Conservation (phyloP, 2,797 vertebrate genomes). For the Typhlichthys subterraneus region DNA sequence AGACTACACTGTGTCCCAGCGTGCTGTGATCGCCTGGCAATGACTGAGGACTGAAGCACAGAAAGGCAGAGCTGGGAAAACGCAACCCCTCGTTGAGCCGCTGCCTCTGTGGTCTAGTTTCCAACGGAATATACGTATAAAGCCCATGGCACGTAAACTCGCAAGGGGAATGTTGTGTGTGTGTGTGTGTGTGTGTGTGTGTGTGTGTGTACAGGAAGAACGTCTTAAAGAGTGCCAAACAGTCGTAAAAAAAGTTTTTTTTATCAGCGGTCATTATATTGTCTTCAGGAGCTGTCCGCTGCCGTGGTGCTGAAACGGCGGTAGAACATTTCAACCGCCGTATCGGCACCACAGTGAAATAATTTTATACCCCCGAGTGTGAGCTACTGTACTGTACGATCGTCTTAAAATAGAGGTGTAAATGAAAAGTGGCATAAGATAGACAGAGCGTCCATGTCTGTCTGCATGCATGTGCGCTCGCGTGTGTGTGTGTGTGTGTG, state of each 20-base stretch:
- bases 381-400: not conserved
- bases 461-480: not conserved
- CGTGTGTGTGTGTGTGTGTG: not conserved
- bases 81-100: not conserved
- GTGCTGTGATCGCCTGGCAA: conserved; percentile 5
- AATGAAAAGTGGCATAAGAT: conserved; percentile 10
- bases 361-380: not conserved
- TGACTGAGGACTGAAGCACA: conserved; percentile 7
- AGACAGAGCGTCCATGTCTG: too few relatives aligned
- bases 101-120: not conserved
- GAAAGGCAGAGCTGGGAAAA: conserved; percentile 6
- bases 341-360: not conserved
- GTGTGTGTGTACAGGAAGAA: too few relatives aligned
- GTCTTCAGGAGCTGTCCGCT: conserved; percentile 15
- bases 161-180: too few relatives aligned
- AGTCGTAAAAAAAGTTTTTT: not conserved
- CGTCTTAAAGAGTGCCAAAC: too few relatives aligned
- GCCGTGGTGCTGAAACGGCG: conserved; percentile 31
- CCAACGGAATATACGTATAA: conserved; percentile 5
- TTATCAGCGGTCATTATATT: not conserved
- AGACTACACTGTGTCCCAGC: not conserved
- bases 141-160: conserved; percentile 7
- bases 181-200: too few relatives aligned
- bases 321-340: conserved; percentile 2
- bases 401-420: conserved; percentile 2